A percentile compares a stretch with the other conserved stretches of the same genome.
Conservation (phyloP, 2,888 invertebrate species). For the Buathra laborator region DNA sequence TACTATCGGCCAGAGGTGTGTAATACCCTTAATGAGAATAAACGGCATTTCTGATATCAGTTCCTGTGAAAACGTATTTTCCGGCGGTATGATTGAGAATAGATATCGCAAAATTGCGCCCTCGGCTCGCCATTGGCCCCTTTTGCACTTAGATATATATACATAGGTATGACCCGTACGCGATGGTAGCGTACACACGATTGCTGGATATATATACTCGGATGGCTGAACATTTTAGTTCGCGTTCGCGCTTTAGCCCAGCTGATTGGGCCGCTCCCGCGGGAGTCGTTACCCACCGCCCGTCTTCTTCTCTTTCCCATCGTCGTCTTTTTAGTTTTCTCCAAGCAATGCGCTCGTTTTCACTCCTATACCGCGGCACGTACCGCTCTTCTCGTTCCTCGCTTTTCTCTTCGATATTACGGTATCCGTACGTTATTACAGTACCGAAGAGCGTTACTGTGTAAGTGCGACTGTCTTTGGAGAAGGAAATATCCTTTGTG, state of each 20-base stretch:
- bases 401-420: slow-evolving; percentile 48
- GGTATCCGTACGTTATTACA: background rate
- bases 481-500: slow-evolving; percentile 12
- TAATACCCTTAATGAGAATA: too few species aligned
- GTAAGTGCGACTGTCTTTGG: background rate
- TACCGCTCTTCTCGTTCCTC: slow-evolving; percentile 3
- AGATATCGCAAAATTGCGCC: slow-evolving; percentile 10
- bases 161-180: slow-evolving; percentile 7
- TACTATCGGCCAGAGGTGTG: too few species aligned
- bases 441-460: background rate
- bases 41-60: too few species aligned
- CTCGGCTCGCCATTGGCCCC: background rate
- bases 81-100: background rate
- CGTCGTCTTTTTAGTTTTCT: slow-evolving; percentile 47
- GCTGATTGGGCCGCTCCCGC: slow-evolving; percentile 82
- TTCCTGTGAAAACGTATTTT: too few species aligned
- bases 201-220: slow-evolving; percentile 24
- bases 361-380: slow-evolving; percentile 6
- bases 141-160: background rate
- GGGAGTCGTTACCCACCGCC: slow-evolving; percentile 79
- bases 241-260: slow-evolving; percentile 72
- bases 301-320: slow-evolving; percentile 66
- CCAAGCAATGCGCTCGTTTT: slow-evolving; percentile 50
- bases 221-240: slow-evolving; percentile 75
- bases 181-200: slow-evolving; percentile 24